Conservation (phyloP, 2,113 vertebrate species). For the Atractosteus spatula region DNA sequence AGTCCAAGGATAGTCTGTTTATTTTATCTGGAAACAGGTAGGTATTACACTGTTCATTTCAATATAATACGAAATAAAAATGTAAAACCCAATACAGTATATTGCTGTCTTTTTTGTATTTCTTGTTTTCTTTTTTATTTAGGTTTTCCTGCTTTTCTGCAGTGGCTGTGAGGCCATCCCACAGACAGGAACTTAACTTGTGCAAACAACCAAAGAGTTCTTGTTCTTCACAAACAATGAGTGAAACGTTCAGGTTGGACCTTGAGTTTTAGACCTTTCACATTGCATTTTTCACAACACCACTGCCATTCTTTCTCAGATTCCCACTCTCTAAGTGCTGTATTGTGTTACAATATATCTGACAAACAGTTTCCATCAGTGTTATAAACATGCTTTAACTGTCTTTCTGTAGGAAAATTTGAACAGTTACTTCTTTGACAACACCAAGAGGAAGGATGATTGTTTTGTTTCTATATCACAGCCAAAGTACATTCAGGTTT, state of each 20-base stretch:
- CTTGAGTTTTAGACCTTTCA: background rate
- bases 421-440: no score
- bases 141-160: background rate
- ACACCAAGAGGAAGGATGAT: no score
- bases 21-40: conserved; percentile 47
- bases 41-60: conserved; percentile 32
- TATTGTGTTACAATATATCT: conserved; percentile 5
- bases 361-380: conserved; percentile 23
- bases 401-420: conserved; percentile 11
- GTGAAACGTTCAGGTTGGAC: background rate
- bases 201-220: conserved; percentile 45
- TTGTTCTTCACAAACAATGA: background rate
- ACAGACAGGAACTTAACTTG: conserved; percentile 26
- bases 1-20: conserved; percentile 47
- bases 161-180: background rate
- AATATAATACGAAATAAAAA: conserved; percentile 36
- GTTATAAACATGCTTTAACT: conserved; percentile 28
- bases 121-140: conserved; percentile 3
- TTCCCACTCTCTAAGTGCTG: background rate
- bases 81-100: conserved; percentile 38
- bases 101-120: conserved; percentile 12
- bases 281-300: background rate
- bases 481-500: no score
- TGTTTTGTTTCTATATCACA: no score
- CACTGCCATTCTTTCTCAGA: background rate